Evolutionary conservation across 2,888 invertebrate genomes (phyloP), one percentile per base, ranked within the genome.

Genomic region (Liposcelis brunnea): DNA sequence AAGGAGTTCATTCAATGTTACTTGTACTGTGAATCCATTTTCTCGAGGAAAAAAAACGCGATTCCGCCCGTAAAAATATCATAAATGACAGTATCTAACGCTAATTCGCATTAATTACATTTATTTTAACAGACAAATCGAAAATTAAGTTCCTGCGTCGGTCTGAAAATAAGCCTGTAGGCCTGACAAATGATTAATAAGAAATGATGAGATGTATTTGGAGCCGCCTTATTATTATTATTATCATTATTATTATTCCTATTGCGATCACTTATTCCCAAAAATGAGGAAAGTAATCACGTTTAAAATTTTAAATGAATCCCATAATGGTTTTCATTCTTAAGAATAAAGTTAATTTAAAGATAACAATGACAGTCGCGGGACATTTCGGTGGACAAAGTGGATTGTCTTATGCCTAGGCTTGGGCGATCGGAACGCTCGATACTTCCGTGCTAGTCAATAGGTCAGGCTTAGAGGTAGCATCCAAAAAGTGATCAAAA

Each of bases 391-490:
- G 26, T 26, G 26, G 26, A 26, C 26, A 16, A 35, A 31, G 16
- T 14, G 37, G 43, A 45, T 26, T 38, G 35, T 11, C 11, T n/a
- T 12, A 19, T 36, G 35, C 45, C 21, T 37, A 36, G 62, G 64
- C 64, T 65, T 64, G 62, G 61, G 60, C 58, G 60, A 58, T 55
- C 51, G 52, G 56, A 59, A 56, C 59, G 58, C 59, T 61, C 59
- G 58, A 64, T 63, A 64, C 55, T 55, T 53, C 50, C 53, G 50
- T 48, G 47, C 18, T 40, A 40, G 40, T 40, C 40, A 40, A 40
- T 40, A 40, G 40, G 40, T 40, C 40, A 40, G 40, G 40, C 40
- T 40, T 21, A n/a, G 40, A 19, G 40, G 19, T 19, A 40, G 40
- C 40, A 40, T 40, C 40, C 40, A 18, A 40, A 40, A 40, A 40